Evolutionary conservation across 2,797 vertebrate genomes (phyloP), one percentile per base, ranked within the genome.

Genomic region (Microctenopoma lineatum): DNA sequence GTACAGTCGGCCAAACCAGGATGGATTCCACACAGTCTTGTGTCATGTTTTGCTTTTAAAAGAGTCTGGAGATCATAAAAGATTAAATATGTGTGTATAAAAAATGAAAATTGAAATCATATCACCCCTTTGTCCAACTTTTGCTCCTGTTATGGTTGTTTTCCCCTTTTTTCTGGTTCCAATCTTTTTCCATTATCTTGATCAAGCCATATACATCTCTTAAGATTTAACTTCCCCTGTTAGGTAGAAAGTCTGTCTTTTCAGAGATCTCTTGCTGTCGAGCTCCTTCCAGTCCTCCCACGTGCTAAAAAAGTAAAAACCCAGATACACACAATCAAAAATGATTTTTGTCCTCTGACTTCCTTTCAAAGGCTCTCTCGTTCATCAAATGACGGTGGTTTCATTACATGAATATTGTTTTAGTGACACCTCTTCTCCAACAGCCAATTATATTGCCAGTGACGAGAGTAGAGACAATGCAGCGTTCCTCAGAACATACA

Each of bases 401-500:
- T 82, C 63, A 62, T 26, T 25, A 36, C 29, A 47, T 27, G 50
- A 21, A 25, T 7, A 29, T 39, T 55, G 46, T 44, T 74, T 67
- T 32, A 64, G 75, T 79, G 71, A 61, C 64, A 70, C 75, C 72
- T 84, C 75, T 87, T 66, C 56, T 53, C 45, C 52, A 69, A 66
- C 47, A 75, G 82, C 51, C 66, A 41, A 56, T 58, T 45, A 56
- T 55, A 52, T 82, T 73, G 63, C 41, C 7, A 14, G 10, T 64
- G 59, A 73, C 29, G 59, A 68, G 75, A 73, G 77, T 81, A 81
- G 64, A 79, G 59, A 70, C n/a, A 5, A 27, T 36, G 47, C 82
- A 77, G 79, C 70, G 86, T 93, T 92, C 86, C 81, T 81, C 79
- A 82, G 48, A 77, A 71, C 70, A 69, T 69, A 80, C 70, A 47